These are phyloP conservation scores for Lacanobia oleracea DNA, from an alignment of 2,888 invertebrate species.

Conservation along the genomic window DNA sequence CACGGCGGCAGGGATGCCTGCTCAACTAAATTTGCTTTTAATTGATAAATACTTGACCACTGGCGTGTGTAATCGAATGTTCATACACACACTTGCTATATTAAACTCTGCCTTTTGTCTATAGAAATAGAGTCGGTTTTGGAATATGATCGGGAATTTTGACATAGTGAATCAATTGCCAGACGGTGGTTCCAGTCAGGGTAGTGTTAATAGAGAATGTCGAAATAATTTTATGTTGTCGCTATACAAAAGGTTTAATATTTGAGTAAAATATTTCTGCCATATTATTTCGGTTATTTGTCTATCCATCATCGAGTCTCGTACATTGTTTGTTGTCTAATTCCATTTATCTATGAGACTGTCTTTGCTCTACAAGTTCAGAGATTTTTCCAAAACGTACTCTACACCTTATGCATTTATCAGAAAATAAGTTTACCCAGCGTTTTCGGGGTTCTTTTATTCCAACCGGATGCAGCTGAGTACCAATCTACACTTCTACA, in stretches of 20 bases:
- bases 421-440: no score
- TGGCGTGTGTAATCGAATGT: slow-evolving; percentile 88
- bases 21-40: slow-evolving; percentile 86
- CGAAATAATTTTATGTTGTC: slow-evolving; percentile 67
- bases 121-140: slow-evolving; percentile 52
- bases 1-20: slow-evolving; percentile 79
- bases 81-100: slow-evolving; percentile 75
- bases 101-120: slow-evolving; percentile 35
- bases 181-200: slow-evolving; percentile 57
- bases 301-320: not conserved
- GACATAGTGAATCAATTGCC: slow-evolving; percentile 43
- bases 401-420: not conserved
- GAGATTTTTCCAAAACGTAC: not conserved
- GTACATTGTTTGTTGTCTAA: not conserved
- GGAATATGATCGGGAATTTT: not conserved
- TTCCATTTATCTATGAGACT: not conserved
- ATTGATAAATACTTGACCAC: slow-evolving; percentile 89
- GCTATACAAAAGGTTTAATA: slow-evolving; percentile 15
- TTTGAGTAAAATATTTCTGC: not conserved
- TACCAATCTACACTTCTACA: no score
- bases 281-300: not conserved
- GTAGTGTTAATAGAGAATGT: slow-evolving; percentile 68
- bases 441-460: no score
- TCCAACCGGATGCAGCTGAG: no score
- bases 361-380: not conserved